These are phyloP conservation scores for Laspeyria flexula DNA, from an alignment of 2,888 invertebrate species.

Conservation along the genomic window DNA sequence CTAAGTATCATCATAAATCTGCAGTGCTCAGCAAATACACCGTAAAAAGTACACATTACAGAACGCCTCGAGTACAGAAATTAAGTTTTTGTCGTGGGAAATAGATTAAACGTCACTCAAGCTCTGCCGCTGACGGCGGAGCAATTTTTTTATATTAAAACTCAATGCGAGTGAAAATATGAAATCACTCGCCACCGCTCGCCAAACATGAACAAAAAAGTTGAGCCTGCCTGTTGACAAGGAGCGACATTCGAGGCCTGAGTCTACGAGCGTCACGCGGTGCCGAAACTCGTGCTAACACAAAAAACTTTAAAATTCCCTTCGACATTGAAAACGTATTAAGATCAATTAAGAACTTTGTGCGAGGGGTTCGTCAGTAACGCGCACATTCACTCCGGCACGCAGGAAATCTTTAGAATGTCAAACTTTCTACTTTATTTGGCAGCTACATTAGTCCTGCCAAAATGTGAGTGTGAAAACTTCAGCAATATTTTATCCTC, in stretches of 20 bases:
- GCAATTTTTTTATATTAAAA: slow-evolving; percentile 33
- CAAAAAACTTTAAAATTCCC: slow-evolving; percentile 21
- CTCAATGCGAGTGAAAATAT: slow-evolving; percentile 32
- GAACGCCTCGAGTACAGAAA: slow-evolving; percentile 31
- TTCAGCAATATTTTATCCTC: neutral
- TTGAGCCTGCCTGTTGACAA: slow-evolving; percentile 7
- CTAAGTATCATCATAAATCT: slow-evolving; percentile 37
- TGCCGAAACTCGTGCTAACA: slow-evolving; percentile 10
- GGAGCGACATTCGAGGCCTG: neutral
- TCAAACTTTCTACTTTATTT: slow-evolving; percentile 4
- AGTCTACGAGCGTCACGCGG: neutral
- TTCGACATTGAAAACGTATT: slow-evolving; percentile 38
- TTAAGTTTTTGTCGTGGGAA: slow-evolving; percentile 42
- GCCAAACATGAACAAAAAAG: slow-evolving; percentile 17
- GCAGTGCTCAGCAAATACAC: slow-evolving; percentile 19
- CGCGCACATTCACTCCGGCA: neutral
- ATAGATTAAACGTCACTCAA: slow-evolving; percentile 50
- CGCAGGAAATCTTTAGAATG: neutral
- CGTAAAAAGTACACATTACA: slow-evolving; percentile 25
- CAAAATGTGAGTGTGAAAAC: neutral
- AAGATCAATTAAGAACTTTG: slow-evolving; percentile 37
- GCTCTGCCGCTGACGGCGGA: slow-evolving; percentile 24
- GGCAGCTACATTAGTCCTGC: neutral
- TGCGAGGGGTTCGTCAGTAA: neutral
- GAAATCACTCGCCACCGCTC: slow-evolving; percentile 18